Percentiles rank a stretch among this genome's conserved stretches.
These are phyloP conservation scores for Limnothrissa miodon DNA, from an alignment of 2,113 vertebrate genomes.

Conservation along the genomic window DNA sequence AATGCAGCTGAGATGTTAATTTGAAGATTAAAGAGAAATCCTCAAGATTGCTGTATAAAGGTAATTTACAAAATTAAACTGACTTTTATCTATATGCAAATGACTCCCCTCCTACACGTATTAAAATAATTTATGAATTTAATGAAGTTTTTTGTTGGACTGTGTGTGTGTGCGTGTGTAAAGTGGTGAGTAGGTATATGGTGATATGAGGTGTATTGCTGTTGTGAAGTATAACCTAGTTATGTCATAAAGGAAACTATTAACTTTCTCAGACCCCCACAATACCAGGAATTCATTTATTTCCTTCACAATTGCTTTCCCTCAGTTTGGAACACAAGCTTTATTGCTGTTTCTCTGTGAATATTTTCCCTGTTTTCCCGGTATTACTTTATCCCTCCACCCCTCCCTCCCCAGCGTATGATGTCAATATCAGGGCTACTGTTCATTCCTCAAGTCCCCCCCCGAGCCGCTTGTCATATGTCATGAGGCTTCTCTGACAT, in stretches of 20 bases:
- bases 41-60: constrained; percentile 64
- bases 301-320: constrained; percentile 52
- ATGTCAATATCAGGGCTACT: constrained; percentile 38
- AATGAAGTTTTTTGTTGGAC: constrained; percentile 38
- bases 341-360: constrained; percentile 49
- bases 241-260: constrained; percentile 57
- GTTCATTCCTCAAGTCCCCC: constrained; percentile 47
- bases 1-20: constrained; percentile 57
- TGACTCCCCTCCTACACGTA: constrained; percentile 50
- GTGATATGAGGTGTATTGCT: constrained; percentile 22
- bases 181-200: constrained; percentile 14
- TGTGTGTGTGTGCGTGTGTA: constrained; percentile 31
- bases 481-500: constrained; percentile 46
- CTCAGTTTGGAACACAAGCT: constrained; percentile 42
- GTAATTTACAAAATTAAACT: constrained; percentile 71
- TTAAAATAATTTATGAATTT: constrained; percentile 64
- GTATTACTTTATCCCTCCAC: neutral
- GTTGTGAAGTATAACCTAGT: constrained; percentile 47
- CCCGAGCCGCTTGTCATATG: constrained; percentile 45
- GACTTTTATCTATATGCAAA: constrained; percentile 74
- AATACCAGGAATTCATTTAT: constrained; percentile 56
- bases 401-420: constrained; percentile 25
- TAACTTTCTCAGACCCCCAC: constrained; percentile 34
- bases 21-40: constrained; percentile 67
- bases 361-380: constrained; percentile 39